phyloP scores from a whole-genome alignment of 1,140 invertebrate species.

The Lepidurus couesii region DNA sequence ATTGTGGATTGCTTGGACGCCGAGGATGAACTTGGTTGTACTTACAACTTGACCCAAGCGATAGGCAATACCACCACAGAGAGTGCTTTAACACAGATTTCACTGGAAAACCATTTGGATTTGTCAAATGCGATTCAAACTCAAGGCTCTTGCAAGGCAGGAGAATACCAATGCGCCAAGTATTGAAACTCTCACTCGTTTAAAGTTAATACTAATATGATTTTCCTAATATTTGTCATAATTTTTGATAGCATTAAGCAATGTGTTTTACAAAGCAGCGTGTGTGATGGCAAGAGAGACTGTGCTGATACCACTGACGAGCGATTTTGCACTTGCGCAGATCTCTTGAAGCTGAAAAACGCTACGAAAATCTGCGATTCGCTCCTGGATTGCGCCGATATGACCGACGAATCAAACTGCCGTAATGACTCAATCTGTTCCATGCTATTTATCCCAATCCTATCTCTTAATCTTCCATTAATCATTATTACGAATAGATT shows the following conservation, averaged over 20 bases:
- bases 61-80: neutral
- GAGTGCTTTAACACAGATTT: neutral
- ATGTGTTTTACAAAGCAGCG: neutral
- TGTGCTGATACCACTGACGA: conserved; percentile 73
- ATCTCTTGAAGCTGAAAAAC: neutral
- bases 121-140: neutral
- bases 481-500: neutral
- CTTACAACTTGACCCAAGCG: neutral
- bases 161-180: neutral
- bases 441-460: neutral
- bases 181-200: neutral
- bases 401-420: conserved; percentile 67
- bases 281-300: conserved; percentile 64
- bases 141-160: conserved; percentile 2
- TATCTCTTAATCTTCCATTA: neutral
- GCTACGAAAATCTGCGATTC: conserved; percentile 61
- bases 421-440: conserved; percentile 36
- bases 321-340: conserved; percentile 51
- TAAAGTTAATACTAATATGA: neutral
- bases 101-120: neutral
- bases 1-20: conserved; percentile 65
- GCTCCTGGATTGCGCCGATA: conserved; percentile 65
- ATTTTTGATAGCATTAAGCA: neutral
- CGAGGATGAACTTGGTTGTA: conserved; percentile 68
- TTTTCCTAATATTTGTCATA: neutral